Evolutionary conservation across 1,140 invertebrate species (phyloP), one percentile per base, ranked within the genome.

Genomic region (Leptopilina clavipes): DNA sequence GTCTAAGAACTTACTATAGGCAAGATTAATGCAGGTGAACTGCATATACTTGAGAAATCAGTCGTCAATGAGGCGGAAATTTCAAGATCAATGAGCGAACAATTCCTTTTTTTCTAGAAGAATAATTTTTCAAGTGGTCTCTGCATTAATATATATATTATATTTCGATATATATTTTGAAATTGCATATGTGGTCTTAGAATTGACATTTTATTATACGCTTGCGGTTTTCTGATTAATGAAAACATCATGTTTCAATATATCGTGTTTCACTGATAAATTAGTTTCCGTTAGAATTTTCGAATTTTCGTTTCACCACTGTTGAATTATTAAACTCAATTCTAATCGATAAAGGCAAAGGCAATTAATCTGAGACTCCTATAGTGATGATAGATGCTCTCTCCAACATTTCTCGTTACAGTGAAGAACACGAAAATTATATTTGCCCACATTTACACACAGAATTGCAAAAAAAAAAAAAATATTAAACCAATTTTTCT

Each of bases 11-110:
- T 65, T 65, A 31, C 22, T n/a, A n/a, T n/a, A 31, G 59, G 59
- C 25, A 65, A 65, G 59, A 65, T 65, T 65, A 65, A 65, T 65
- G 59, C 59, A 65, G 25, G 22, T 65, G 22, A 65, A 65, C 22
- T 65, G 59, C 59, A 65, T 65, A 65, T 65, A 65, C 22, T 65
- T 65, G 25, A 65, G 22, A 65, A n/a, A 65, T 65, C 59, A 65
- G 59, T 37, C 22, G 59, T 14, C 59, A 65, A 65, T 65, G 59
- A 65, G 59, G 22, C 25, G 12, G 59, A 65, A 65, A 65, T 22
- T 65, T 25, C 22, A 65, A 65, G 59, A 65, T 65, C 59, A 65
- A 65, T 65, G 59, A 65, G 59, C 19, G 59, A 14, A 65, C 25
- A 65, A 65, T 65, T 65, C 5, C 59, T 65, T 52, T 40, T n/a